These are phyloP conservation scores for Papio anubis DNA, from an alignment of 2,113 vertebrate genomes.

Conservation along the genomic window DNA sequence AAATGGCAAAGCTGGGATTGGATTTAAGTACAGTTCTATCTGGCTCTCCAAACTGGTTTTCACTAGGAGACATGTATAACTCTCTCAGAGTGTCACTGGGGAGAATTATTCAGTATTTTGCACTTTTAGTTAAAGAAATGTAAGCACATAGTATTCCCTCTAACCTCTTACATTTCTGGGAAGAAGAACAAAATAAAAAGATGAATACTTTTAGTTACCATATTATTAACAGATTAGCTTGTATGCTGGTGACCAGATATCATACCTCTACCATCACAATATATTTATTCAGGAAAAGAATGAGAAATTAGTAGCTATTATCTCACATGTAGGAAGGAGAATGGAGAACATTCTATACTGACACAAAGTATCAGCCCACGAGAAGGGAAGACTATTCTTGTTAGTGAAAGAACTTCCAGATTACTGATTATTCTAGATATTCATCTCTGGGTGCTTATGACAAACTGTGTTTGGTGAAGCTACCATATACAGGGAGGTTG, in stretches of 20 bases:
- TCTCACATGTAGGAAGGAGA: not conserved
- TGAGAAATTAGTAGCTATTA: not conserved
- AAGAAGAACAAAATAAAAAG: not conserved
- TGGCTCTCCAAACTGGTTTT: not conserved
- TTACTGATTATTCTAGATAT: not conserved
- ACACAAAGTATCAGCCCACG: not conserved
- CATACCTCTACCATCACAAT: not conserved
- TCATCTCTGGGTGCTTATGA: not conserved
- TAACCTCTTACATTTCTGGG: not conserved
- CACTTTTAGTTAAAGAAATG: not conserved
- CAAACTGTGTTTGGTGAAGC: accelerated
- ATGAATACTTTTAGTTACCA: not conserved
- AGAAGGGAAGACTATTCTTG: not conserved
- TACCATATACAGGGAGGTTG: accelerated
- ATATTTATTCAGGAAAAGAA: not conserved
- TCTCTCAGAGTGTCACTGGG: not conserved
- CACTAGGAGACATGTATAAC: not conserved
- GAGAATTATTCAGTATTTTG: not conserved
- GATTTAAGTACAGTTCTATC: not conserved
- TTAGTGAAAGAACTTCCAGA: not conserved
- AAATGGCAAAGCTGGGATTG: not conserved
- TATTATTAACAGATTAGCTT: not conserved
- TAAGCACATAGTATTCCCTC: not conserved
- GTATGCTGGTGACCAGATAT: not conserved
- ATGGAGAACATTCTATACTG: not conserved